These are phyloP conservation scores for Trididemnum clinides DNA, from an alignment of 23 tunicate genomes.

Conservation along the genomic window DNA sequence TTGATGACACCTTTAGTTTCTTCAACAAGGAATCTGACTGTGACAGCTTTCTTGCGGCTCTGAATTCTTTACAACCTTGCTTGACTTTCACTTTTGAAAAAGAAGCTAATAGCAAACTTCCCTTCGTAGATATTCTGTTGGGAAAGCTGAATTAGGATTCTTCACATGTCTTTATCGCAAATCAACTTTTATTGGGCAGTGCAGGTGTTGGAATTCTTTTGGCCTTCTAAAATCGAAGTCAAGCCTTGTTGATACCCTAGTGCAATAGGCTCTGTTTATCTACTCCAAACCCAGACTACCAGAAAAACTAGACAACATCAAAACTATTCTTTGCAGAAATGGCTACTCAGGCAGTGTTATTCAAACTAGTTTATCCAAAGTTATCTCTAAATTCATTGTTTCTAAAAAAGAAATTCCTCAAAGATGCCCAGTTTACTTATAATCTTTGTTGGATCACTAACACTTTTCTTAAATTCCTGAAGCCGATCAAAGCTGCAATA, in stretches of 20 bases:
- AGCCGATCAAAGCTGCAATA: no score
- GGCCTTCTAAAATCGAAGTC: background rate
- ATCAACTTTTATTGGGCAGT: background rate
- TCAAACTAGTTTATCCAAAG: no score
- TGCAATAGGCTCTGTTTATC: background rate
- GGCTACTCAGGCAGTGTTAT: background rate
- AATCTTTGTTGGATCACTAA: no score
- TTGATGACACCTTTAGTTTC: background rate
- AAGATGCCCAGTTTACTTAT: no score
- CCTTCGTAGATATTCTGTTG: background rate
- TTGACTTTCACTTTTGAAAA: no score
- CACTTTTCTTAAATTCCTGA: no score
- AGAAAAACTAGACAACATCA: background rate
- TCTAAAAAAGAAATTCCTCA: no score
- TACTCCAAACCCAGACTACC: background rate
- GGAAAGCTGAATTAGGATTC: background rate
- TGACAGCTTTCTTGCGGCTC: background rate
- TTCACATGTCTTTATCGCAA: background rate
- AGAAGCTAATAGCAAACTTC: background rate
- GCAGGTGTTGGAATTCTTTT: background rate
- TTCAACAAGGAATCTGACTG: background rate
- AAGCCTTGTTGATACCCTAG: background rate
- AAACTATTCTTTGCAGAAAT: background rate
- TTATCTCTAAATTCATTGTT: no score
- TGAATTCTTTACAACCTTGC: background rate